phyloP scores from a whole-genome alignment of 30 jellyfish, hydroid and myxozoan species.

The Aurelia coerulea region DNA sequence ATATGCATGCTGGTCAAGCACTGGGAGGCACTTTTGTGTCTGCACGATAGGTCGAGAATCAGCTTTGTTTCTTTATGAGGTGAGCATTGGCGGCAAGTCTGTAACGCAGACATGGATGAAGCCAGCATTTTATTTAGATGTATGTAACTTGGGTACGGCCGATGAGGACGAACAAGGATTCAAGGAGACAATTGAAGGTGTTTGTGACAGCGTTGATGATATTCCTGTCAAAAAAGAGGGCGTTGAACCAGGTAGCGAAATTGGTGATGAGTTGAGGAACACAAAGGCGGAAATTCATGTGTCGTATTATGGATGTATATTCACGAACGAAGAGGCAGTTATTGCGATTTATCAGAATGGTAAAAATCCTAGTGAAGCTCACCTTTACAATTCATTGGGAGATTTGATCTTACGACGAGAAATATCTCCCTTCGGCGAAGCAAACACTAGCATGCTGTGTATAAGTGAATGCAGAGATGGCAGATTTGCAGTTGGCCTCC shows the following conservation, averaged over 20 bases:
- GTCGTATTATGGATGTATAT: constrained; percentile 60
- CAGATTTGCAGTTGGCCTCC: constrained; percentile 81
- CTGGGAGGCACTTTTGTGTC: constrained; percentile 65
- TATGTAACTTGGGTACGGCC: too few species aligned
- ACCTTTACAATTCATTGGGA: constrained; percentile 40
- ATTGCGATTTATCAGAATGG: constrained; percentile 50
- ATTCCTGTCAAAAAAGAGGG: neutral
- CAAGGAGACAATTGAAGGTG: neutral
- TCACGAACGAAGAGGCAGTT: constrained; percentile 33
- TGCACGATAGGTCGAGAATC: constrained; percentile 81
- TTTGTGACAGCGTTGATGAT: neutral
- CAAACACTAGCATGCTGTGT: constrained; percentile 64
- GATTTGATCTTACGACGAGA: constrained; percentile 14
- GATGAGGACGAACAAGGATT: neutral
- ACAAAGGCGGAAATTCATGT: constrained; percentile 10
- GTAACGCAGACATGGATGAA: constrained; percentile 18
- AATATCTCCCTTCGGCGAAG: constrained; percentile 87
- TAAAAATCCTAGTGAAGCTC: constrained; percentile 49
- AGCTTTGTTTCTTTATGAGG: constrained; percentile 55
- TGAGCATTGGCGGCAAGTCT: constrained; percentile 14
- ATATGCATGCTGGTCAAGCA: constrained; percentile 85
- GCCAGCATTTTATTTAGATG: neutral
- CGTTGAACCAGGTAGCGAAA: neutral
- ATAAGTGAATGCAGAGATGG: constrained; percentile 73
- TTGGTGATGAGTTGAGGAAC: neutral